These are phyloP conservation scores for Isoperla grammatica DNA, from an alignment of 2,888 invertebrate genomes.

Conservation along the genomic window DNA sequence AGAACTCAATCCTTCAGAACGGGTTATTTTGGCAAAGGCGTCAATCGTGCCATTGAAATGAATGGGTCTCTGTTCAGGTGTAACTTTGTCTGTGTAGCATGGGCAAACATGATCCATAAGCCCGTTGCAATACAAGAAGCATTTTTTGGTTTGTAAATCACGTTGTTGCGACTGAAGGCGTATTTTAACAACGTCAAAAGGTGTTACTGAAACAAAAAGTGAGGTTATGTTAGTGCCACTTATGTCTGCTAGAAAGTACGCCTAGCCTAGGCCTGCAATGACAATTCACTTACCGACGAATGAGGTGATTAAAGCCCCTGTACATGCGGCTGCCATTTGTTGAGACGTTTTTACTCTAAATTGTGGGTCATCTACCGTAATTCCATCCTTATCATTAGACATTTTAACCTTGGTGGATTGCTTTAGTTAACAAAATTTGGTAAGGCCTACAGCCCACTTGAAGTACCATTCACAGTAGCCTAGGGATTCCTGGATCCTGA, in stretches of 20 bases:
- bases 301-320: constrained; percentile 86
- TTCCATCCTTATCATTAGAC: too few relatives aligned
- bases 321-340: constrained; percentile 80
- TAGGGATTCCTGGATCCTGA: too few relatives aligned
- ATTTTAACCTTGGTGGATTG: too few relatives aligned
- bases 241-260: neutral
- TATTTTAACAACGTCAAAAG: constrained; percentile 98
- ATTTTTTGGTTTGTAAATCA: constrained; percentile 71
- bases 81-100: neutral
- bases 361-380: constrained; percentile 51
- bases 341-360: constrained; percentile 73
- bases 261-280: neutral
- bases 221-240: neutral
- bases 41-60: constrained; percentile 74
- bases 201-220: constrained; percentile 69
- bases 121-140: constrained; percentile 96
- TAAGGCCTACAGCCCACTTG: too few relatives aligned
- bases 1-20: constrained; percentile 80
- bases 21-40: constrained; percentile 89
- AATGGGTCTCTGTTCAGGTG: constrained; percentile 26
- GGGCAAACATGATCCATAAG: constrained; percentile 97
- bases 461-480: too few relatives aligned
- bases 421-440: too few relatives aligned
- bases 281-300: constrained; percentile 62
- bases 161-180: constrained; percentile 93